Percentiles rank a stretch among this genome's conserved stretches.
These are phyloP conservation scores for Nomada fabriciana DNA, from an alignment of 2,888 invertebrate genomes.

Conservation along the genomic window DNA sequence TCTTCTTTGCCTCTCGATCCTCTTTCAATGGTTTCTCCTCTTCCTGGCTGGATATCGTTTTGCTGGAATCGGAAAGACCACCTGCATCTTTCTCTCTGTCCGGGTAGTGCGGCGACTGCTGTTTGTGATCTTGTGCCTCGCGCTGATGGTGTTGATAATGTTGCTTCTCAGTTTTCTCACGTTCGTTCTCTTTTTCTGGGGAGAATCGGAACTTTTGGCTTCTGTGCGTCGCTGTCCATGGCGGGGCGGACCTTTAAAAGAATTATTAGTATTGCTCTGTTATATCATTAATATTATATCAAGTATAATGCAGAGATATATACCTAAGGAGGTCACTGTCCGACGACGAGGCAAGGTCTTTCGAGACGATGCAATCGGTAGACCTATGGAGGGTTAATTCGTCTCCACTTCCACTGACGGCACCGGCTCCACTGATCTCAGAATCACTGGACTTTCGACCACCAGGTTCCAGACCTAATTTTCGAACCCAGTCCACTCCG, in stretches of 20 bases:
- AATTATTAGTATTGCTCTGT: background rate
- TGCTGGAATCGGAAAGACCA: constrained; percentile 85
- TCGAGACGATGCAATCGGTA: constrained; percentile 92
- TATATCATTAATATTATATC: background rate
- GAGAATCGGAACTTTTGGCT: constrained; percentile 83
- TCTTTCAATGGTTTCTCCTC: constrained; percentile 85
- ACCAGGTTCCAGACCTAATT: constrained; percentile 85
- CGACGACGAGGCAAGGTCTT: constrained; percentile 87
- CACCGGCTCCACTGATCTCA: constrained; percentile 79
- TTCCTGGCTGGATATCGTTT: constrained; percentile 86
- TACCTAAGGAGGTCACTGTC: constrained; percentile 86
- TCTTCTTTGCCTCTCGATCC: constrained; percentile 88
- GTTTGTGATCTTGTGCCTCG: constrained; percentile 72
- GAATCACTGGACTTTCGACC: constrained; percentile 84
- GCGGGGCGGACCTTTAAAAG: constrained; percentile 85
- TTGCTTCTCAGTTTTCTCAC: constrained; percentile 77
- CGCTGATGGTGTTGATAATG: constrained; percentile 74
- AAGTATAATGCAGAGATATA: background rate
- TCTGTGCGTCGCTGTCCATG: constrained; percentile 85
- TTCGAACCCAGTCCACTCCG: constrained; percentile 89
- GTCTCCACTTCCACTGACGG: constrained; percentile 83
- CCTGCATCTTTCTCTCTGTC: constrained; percentile 71
- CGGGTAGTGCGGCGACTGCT: constrained; percentile 63
- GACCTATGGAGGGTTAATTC: constrained; percentile 89
- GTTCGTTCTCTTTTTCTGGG: constrained; percentile 83